Percentiles rank a stretch among this genome's conserved stretches.
Evolutionary conservation across 1,140 invertebrate genomes (phyloP).

Genomic region (Drosophila orosa): DNA sequence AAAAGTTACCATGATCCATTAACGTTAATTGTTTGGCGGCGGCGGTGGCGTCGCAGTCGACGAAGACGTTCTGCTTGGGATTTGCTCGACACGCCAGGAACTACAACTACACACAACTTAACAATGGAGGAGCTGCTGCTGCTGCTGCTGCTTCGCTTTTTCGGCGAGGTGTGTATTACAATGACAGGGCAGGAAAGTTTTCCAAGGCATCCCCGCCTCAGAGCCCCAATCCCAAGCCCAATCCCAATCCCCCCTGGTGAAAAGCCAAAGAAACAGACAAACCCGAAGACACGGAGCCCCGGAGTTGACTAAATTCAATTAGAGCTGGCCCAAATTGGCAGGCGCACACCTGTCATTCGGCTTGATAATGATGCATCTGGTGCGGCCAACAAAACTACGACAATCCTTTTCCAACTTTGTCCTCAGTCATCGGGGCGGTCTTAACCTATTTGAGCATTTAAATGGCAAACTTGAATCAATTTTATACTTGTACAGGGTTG

Average conservation of each 20-base stretch:
- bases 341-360: slow-evolving; percentile 78
- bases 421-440: slow-evolving; percentile 25
- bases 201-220: slow-evolving; percentile 25
- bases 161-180: slow-evolving; percentile 76
- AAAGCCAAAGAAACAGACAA: slow-evolving; percentile 39
- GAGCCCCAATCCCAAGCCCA: slow-evolving; percentile 8
- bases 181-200: slow-evolving; percentile 77
- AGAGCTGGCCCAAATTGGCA: slow-evolving; percentile 77
- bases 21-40: slow-evolving; percentile 83
- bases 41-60: slow-evolving; percentile 27
- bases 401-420: slow-evolving; percentile 70
- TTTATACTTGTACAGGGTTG: slow-evolving; percentile 17
- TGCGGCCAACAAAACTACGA: slow-evolving; percentile 64
- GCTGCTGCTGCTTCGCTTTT: slow-evolving; percentile 7
- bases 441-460: slow-evolving; percentile 44
- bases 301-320: slow-evolving; percentile 81
- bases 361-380: slow-evolving; percentile 81
- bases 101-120: slow-evolving; percentile 28
- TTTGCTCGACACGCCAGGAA: slow-evolving; percentile 73
- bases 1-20: slow-evolving; percentile 83
- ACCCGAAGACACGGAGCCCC: slow-evolving; percentile 37
- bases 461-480: slow-evolving; percentile 48
- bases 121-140: slow-evolving; percentile 33
- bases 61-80: slow-evolving; percentile 71
- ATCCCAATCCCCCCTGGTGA: background rate